These are phyloP conservation scores for Liasis olivaceus DNA, from an alignment of 2,797 vertebrate species.

Conservation along the genomic window DNA sequence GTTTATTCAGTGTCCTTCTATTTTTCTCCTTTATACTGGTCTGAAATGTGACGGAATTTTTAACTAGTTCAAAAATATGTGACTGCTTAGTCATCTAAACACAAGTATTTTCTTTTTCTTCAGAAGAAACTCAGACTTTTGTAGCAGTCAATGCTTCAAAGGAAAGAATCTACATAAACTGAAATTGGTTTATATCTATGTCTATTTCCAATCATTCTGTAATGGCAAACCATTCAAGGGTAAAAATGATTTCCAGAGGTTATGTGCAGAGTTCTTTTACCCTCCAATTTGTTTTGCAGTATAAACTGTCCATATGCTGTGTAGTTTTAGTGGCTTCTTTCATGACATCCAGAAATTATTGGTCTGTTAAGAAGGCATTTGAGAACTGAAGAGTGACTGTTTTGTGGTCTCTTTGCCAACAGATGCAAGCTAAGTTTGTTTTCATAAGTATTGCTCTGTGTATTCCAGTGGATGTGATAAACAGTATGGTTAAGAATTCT, in stretches of 20 bases:
- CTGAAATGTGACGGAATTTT: conserved; percentile 60
- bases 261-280: not conserved
- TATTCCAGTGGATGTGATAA: not conserved
- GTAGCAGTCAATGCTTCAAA: conserved; percentile 43
- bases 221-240: not conserved
- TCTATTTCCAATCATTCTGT: not conserved
- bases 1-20: conserved; percentile 66
- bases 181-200: not conserved
- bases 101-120: conserved; percentile 47
- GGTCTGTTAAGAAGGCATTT: conserved; percentile 5
- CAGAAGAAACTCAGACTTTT: conserved; percentile 34
- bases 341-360: not conserved
- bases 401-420: not conserved
- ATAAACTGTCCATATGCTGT: not conserved
- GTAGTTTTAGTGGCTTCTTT: not conserved
- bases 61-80: conserved; percentile 51
- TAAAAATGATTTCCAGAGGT: not conserved
- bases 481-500: not conserved
- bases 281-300: not conserved
- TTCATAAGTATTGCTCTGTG: not conserved
- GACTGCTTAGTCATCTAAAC: conserved; percentile 61
- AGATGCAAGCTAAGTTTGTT: not conserved
- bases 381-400: not conserved
- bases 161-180: not conserved
- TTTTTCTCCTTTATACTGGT: conserved; percentile 11